A percentile compares a stretch with the other conserved stretches of the same genome.
phyloP scores from a whole-genome alignment of 2,888 invertebrate genomes.

The Gandaritis pyraliata region DNA sequence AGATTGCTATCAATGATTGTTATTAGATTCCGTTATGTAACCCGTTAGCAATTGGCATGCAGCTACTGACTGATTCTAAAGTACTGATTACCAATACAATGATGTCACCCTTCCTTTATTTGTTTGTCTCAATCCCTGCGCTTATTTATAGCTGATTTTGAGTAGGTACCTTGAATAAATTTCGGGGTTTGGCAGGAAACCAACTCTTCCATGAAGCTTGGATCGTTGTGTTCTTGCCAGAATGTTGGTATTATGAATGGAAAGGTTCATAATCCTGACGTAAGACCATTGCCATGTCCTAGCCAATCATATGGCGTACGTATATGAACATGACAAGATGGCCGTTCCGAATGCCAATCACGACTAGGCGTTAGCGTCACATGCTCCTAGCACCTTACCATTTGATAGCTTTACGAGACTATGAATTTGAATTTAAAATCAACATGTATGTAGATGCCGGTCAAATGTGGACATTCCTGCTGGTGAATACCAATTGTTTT shows the following conservation, averaged over 20 bases:
- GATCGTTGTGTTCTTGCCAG: slow-evolving; percentile 31
- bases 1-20: slow-evolving; percentile 30
- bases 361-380: slow-evolving; percentile 69
- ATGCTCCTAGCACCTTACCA: slow-evolving; percentile 74
- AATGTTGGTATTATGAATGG: slow-evolving; percentile 52
- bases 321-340: slow-evolving; percentile 69
- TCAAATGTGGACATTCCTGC: slow-evolving; percentile 80
- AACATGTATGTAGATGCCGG: slow-evolving; percentile 79
- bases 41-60: slow-evolving; percentile 42
- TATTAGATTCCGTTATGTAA: slow-evolving; percentile 41
- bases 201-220: slow-evolving; percentile 25
- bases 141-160: slow-evolving; percentile 37
- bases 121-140: slow-evolving; percentile 35
- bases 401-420: slow-evolving; percentile 82
- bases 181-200: slow-evolving; percentile 36
- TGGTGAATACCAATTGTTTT: slow-evolving; percentile 78
- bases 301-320: slow-evolving; percentile 60
- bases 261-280: slow-evolving; percentile 60
- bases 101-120: slow-evolving; percentile 44
- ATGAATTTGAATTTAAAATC: slow-evolving; percentile 82
- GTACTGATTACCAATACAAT: slow-evolving; percentile 43
- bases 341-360: slow-evolving; percentile 77
- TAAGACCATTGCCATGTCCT: slow-evolving; percentile 47
- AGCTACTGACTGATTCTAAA: slow-evolving; percentile 39
- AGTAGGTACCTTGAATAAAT: slow-evolving; percentile 33